Evolutionary conservation across 2,113 vertebrate genomes (phyloP), one percentile per base, ranked within the genome.

Genomic region (Gallinago jamesoni): DNA sequence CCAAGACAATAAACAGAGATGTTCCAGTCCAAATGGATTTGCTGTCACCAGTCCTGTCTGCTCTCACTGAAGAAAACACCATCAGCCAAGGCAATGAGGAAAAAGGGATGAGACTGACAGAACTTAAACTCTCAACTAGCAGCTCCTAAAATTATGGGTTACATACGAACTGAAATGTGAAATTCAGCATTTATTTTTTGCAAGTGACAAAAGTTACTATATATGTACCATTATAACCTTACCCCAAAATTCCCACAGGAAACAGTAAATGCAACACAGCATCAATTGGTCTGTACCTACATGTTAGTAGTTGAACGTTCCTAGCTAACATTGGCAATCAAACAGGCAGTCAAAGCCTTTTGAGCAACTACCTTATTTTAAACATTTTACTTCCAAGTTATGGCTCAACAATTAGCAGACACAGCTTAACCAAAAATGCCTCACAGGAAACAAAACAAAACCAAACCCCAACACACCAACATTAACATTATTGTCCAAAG

Each of bases 401-500:
- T 2, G 10, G 33, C 52, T 84, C 72, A 91, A 59, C 50, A 86
- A 87, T 94, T 68, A 90, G 64, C 66, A 55, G n/a, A 63, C 35
- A 66, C 55, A 81, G 86, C 83, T 84, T 85, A 96, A 94, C 50
- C 69, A 85, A 25, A 70, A 84, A 37, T 13, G 9, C 69, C 62
- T 63, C 30, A 20, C 9, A 74, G n/a, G 17, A 33, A 33, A 62
- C 18, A 39, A 16, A 37, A 12, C 6, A 24, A 62, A 48, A 70
- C n/a, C 67, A 35, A 37, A 37, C 9, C 14, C 9, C 45, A 33
- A 69, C 50, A 5, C 30, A 45, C 14, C 66, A 37, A 33, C 41
- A 76, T 82, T 84, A 97, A 83, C 66, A 81, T 67, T 70, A 72
- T 13, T 30, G 35, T 79, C 39, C 68, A 93, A 85, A 92, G 93